phyloP scores from a whole-genome alignment of 2,797 vertebrate species.

The Gorsachius magnificus region DNA sequence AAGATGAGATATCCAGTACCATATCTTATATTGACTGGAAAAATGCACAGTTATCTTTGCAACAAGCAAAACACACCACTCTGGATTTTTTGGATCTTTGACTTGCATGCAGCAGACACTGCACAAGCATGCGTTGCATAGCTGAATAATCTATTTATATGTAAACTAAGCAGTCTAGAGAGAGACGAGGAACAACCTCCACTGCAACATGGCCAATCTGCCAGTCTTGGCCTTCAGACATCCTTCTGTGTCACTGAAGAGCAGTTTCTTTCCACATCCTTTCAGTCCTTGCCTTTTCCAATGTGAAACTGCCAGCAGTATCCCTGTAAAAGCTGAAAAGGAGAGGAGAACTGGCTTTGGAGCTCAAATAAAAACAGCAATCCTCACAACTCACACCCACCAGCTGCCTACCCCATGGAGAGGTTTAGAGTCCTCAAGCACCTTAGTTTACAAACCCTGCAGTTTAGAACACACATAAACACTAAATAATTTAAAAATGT shows the following conservation, averaged over 20 bases:
- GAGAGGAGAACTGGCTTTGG: background rate
- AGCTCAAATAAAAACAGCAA: background rate
- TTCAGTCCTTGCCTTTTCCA: background rate
- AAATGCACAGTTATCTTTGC: background rate
- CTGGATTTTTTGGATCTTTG: background rate
- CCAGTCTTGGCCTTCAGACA: background rate
- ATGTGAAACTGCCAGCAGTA: background rate
- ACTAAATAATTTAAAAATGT: background rate
- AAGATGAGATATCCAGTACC: background rate
- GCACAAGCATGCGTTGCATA: background rate
- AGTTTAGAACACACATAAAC: background rate
- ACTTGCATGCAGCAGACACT: background rate
- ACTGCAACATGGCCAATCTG: background rate
- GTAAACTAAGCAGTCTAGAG: background rate
- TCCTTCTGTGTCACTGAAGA: background rate
- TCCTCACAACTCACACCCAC: background rate
- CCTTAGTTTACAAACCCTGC: background rate
- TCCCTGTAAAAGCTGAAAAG: background rate
- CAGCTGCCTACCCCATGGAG: background rate
- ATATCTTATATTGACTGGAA: background rate
- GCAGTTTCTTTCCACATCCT: background rate
- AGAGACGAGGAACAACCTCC: background rate
- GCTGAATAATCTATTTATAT: background rate
- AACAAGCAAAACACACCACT: background rate
- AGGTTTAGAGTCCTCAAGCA: background rate